phyloP scores from a whole-genome alignment of 2,113 vertebrate species.

The Actenoides lindsayi region DNA sequence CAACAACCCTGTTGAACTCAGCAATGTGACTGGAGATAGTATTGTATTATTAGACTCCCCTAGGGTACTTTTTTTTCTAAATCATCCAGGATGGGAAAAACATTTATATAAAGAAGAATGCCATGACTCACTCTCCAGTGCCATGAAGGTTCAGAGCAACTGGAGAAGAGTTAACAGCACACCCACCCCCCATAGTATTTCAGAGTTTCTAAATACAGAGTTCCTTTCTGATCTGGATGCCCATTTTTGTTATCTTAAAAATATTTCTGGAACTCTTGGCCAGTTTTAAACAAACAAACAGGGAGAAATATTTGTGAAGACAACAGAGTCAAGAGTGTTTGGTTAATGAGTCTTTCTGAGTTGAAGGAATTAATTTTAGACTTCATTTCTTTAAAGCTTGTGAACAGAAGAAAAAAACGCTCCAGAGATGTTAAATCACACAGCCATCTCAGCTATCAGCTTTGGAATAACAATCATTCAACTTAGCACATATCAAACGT shows the following conservation, averaged over 20 bases:
- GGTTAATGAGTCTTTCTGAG: slow-evolving; percentile 7
- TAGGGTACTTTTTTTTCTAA: background rate
- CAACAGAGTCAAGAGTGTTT: background rate
- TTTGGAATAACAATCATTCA: slow-evolving; percentile 33
- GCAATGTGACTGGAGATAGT: background rate
- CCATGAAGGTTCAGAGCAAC: background rate
- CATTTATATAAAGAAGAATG: background rate
- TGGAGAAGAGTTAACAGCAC: slow-evolving; percentile 33
- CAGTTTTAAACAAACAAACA: slow-evolving; percentile 61
- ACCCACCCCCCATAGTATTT: background rate
- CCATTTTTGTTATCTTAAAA: slow-evolving; percentile 59
- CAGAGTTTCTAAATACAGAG: slow-evolving; percentile 42
- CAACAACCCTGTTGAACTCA: background rate
- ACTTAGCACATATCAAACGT: slow-evolving; percentile 45
- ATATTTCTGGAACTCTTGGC: slow-evolving; percentile 62
- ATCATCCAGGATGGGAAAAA: slow-evolving; percentile 5
- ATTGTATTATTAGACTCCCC: background rate
- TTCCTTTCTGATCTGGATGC: slow-evolving; percentile 23
- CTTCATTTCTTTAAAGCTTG: slow-evolving; percentile 12
- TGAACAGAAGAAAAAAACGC: background rate
- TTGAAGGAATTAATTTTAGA: background rate
- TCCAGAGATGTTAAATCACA: background rate
- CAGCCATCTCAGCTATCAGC: slow-evolving; percentile 18
- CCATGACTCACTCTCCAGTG: background rate
- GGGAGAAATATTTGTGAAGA: slow-evolving; percentile 47